A percentile compares a stretch with the other conserved stretches of the same genome.
Evolutionary conservation across 2,888 invertebrate species (phyloP).

Genomic region (Choreutis nemorana): DNA sequence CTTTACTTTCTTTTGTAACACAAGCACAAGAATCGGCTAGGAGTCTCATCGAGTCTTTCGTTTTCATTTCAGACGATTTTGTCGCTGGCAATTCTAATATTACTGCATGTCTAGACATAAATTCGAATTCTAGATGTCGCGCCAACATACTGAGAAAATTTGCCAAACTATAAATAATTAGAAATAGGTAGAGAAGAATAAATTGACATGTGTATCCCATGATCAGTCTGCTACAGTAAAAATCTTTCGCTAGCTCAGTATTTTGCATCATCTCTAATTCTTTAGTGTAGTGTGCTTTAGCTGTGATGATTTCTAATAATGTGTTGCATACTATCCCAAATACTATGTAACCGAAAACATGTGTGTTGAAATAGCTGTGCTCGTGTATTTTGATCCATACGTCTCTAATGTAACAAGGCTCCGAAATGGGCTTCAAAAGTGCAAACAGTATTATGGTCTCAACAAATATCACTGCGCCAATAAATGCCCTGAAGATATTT

Average conservation of each 20-base stretch:
- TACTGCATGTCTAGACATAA: conserved; percentile 42
- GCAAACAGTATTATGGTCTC: conserved; percentile 27
- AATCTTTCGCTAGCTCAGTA: conserved; percentile 18
- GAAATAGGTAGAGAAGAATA: conserved; percentile 23
- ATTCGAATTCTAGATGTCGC: conserved; percentile 36
- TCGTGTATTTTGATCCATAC: conserved; percentile 23
- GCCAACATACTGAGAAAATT: conserved; percentile 26
- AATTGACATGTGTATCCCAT: conserved; percentile 24
- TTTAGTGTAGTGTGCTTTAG: conserved; percentile 16
- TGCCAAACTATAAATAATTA: conserved; percentile 29
- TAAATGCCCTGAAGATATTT: conserved; percentile 24
- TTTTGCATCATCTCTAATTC: conserved; percentile 20
- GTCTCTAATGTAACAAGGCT: conserved; percentile 31
- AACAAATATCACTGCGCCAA: conserved; percentile 20
- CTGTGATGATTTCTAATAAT: conserved; percentile 27
- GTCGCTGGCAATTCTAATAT: conserved; percentile 15
- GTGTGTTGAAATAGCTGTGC: conserved; percentile 13
- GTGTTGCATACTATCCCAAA: conserved; percentile 19
- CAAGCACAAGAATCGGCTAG: too few relatives aligned
- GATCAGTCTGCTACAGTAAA: conserved; percentile 24
- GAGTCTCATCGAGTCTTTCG: too few relatives aligned
- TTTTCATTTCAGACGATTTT: too few relatives aligned
- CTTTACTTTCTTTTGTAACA: too few relatives aligned
- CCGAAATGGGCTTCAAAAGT: conserved; percentile 32
- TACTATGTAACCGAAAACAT: conserved; percentile 15